Evolutionary conservation across 2,113 vertebrate genomes (phyloP), one percentile per base, ranked within the genome.

Genomic region (Planiliza haematocheilus): DNA sequence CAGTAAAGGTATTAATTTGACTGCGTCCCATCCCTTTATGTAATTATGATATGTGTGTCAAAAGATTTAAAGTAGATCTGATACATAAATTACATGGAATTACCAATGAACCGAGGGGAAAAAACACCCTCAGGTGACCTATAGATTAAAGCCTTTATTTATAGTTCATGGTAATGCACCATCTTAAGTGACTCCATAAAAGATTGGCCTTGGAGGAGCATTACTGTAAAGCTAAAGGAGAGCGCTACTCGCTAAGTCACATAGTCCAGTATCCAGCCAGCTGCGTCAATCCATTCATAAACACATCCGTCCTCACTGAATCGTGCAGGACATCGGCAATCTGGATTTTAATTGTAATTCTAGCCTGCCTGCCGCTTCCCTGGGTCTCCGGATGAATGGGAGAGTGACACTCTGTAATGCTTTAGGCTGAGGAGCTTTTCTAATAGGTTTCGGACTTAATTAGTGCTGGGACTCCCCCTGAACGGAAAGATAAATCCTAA

Each of bases 401-500:
- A 79, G 46, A 86, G 77, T 83, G 85, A 88, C 87, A 89, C 77
- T 70, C 79, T 66, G 50, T 79, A 88, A 88, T 71, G 81, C 80
- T 88, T 63, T 52, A 59, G 86, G 74, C 83, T 77, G 71, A 75
- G 72, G 52, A 43, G 74, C 71, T 85, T 71, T 79, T 87, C 73
- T 85, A 90, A 84, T 86, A 81, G 77, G 71, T 84, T n/a, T 74
- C 37, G 48, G 70, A 69, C 82, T 89, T 89, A 87, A 92, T 91
- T 91, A 90, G 86, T 84, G 75, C 5, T 86, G 77, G 81, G 76
- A 82, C 69, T 73, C 68, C 65, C 77, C 36, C 65, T 68, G 63
- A 60, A 82, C 10, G 42, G 16, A 74, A 69, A 86, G 80, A 91
- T 86, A 89, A 87, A 82, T 74, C 79, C 81, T 63, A 71, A 83